Percentiles rank a stretch among this genome's conserved stretches.
Evolutionary conservation across 2,113 vertebrate species (phyloP).

Genomic region (Todiramphus saurophagus): DNA sequence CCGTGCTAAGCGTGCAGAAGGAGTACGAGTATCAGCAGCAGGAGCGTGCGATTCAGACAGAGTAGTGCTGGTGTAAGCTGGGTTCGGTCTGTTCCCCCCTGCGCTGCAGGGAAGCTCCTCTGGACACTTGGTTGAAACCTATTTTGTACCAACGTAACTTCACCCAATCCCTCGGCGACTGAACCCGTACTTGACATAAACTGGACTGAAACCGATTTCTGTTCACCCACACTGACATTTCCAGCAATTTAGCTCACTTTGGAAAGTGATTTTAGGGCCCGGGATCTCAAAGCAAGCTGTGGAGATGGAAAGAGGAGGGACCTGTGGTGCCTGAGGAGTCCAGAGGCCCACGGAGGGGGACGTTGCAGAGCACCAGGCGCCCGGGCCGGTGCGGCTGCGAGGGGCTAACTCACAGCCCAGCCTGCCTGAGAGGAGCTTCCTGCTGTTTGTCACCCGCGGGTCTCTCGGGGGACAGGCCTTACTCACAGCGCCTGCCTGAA

Average conservation of each 20-base stretch:
- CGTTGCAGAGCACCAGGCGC: too few species aligned
- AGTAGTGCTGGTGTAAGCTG: too few species aligned
- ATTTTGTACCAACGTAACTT: too few species aligned
- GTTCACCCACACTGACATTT: background rate
- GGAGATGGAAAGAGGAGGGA: background rate
- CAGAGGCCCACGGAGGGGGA: rapidly evolving
- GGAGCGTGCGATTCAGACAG: too few species aligned
- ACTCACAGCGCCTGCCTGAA: background rate
- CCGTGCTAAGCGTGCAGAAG: too few species aligned
- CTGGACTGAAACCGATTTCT: background rate
- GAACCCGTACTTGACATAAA: background rate
- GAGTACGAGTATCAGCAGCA: too few species aligned
- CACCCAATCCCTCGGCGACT: background rate
- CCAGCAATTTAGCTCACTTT: background rate
- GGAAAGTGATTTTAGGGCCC: background rate
- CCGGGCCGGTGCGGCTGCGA: background rate
- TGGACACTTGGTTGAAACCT: too few species aligned
- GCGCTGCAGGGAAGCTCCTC: too few species aligned
- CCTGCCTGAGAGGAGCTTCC: background rate
- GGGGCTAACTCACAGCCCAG: background rate
- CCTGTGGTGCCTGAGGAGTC: background rate
- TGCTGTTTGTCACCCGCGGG: background rate
- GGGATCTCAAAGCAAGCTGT: background rate
- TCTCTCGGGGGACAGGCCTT: background rate
- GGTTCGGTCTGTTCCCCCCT: too few species aligned